Base-by-base conservation (phyloP, 1,140 invertebrate genomes). In the Helicoverpa zea region DNA sequence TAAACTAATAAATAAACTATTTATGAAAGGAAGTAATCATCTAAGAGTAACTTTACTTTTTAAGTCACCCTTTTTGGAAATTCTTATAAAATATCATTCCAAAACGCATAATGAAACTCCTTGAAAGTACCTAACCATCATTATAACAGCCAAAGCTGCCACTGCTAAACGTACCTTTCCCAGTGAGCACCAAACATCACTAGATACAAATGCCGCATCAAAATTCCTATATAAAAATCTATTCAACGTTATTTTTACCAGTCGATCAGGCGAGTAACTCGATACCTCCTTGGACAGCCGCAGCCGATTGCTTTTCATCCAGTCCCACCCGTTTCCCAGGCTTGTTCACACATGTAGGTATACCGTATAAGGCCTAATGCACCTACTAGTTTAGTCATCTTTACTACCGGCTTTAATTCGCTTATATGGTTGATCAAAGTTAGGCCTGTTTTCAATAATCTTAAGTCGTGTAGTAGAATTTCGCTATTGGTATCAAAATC, bases 311-410 rank as follows among this genome's bases (percentile, higher is more conserved):
- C 87, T 83, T 85, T 84, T 79, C 83, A 80, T 72, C 66, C 81
- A 80, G 86, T 85, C 80, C 83, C 87, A 87, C 86, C 80, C 79
- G 88, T 87, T 92, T 90, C 88, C 85, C 89, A 91, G 84, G 84
- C 80, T 66, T 82, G 79, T 61, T 51, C 73, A 63, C 58, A 76
- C 52, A 72, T 72, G 68, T 72, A 72, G 13, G 47, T 29, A 52
- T 18, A 51, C 43, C 49, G 0, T 51, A 72, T 72, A 54, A 52
- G 47, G 68, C 52, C 49, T 73, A 73, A 73, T 43, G 54, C 58
- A 56, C 52, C 9, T 72, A 72, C 23, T 68, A 23, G 64, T 23
- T 2, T 13, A 49, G 11, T 43, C 16, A 23, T 51, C 43, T 68
- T 68, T 49, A 66, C 35, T 16, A 49, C 43, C 64, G 64, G 18